These are phyloP conservation scores for Hippopotamyrus pictus DNA, from an alignment of 2,797 vertebrate genomes.

Conservation along the genomic window DNA sequence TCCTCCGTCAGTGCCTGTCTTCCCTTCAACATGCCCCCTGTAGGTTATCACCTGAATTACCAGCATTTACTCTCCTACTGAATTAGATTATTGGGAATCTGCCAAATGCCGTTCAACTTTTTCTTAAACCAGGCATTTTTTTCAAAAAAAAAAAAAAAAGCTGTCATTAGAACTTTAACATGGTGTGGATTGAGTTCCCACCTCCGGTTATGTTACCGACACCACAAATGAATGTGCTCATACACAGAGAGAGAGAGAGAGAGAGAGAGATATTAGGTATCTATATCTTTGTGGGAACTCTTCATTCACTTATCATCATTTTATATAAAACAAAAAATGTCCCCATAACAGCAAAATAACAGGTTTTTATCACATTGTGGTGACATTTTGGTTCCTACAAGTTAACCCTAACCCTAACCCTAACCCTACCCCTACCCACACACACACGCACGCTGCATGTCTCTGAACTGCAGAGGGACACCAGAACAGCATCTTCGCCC, in stretches of 20 bases:
- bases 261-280: neutral
- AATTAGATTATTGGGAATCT: slow-evolving; percentile 53
- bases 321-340: neutral
- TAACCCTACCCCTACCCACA: too few relatives aligned
- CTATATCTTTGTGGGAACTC: neutral
- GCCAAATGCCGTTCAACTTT: slow-evolving; percentile 37
- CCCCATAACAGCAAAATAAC: neutral
- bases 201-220: neutral
- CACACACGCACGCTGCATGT: neutral
- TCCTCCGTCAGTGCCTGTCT: slow-evolving; percentile 60
- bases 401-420: too few relatives aligned
- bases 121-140: slow-evolving; percentile 46
- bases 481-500: neutral
- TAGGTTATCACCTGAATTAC: slow-evolving; percentile 71
- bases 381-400: neutral
- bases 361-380: neutral
- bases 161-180: slow-evolving; percentile 45
- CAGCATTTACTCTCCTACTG: slow-evolving; percentile 71
- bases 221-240: neutral
- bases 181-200: slow-evolving; percentile 50
- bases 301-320: neutral
- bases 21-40: slow-evolving; percentile 49
- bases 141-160: slow-evolving; percentile 33
- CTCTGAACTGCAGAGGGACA: neutral
- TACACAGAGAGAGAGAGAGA: too few relatives aligned